A percentile compares a stretch with the other conserved stretches of the same genome.
Evolutionary conservation across 2,888 invertebrate genomes (phyloP).

Genomic region (Drosophila siamana): DNA sequence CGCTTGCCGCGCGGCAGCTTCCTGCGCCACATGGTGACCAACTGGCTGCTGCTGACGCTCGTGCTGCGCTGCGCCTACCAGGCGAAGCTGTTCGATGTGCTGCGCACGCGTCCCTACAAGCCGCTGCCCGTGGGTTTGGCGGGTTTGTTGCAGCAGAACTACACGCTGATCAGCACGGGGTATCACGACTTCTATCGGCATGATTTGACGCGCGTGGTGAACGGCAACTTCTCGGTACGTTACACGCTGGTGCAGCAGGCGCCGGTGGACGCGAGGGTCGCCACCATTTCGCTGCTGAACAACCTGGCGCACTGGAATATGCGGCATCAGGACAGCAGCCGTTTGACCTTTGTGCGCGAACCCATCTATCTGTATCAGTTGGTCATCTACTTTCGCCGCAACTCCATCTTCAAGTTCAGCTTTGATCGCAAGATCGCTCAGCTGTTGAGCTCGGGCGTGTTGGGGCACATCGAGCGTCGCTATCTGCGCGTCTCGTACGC

Average conservation of each 20-base stretch:
- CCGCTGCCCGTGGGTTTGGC: constrained; percentile 59
- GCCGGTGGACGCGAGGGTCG: constrained; percentile 15
- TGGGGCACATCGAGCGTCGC: constrained; percentile 48
- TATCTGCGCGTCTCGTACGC: constrained; percentile 26
- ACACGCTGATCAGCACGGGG: constrained; percentile 50
- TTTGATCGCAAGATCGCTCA: constrained; percentile 67
- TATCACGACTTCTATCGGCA: constrained; percentile 67
- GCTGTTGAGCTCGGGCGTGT: constrained; percentile 64
- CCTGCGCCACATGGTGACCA: constrained; percentile 69
- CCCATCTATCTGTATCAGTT: constrained; percentile 65
- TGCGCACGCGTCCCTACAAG: constrained; percentile 60
- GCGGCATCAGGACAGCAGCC: constrained; percentile 38
- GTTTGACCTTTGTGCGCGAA: constrained; percentile 59
- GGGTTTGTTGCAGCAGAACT: constrained; percentile 59
- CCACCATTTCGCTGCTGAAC: constrained; percentile 63
- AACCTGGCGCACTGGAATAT: constrained; percentile 67
- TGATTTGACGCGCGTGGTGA: constrained; percentile 46
- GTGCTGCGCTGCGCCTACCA: constrained; percentile 82
- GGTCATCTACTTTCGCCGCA: constrained; percentile 67
- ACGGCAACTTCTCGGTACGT: constrained; percentile 29
- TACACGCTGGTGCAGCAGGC: constrained; percentile 40
- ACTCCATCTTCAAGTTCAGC: constrained; percentile 56
- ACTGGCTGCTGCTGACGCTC: constrained; percentile 75
- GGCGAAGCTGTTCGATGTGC: constrained; percentile 79
- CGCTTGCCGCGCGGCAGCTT: constrained; percentile 60